Percentiles rank a stretch among this genome's conserved stretches.
Conservation (phyloP, 2,113 vertebrate genomes). For the Pachyramphus minor region DNA sequence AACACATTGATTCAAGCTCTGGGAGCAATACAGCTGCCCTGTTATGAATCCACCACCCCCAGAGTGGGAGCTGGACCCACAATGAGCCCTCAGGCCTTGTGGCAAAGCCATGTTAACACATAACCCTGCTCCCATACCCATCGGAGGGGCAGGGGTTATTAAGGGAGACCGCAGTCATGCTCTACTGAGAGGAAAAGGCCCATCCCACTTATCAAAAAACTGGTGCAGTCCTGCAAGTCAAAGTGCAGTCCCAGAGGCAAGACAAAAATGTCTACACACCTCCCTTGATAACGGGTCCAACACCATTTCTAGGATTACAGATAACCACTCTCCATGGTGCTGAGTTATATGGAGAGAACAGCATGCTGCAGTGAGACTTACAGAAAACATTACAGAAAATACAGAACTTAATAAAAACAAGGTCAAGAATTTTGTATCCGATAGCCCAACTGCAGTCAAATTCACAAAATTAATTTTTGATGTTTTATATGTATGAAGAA, state of each 20-base stretch:
- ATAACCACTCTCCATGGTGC: no score
- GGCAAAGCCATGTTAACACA: not conserved
- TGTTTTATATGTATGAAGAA: not conserved
- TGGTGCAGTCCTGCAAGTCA: no score
- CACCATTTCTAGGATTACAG: not conserved
- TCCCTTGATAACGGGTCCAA: fast-evolving
- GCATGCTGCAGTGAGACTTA: not conserved
- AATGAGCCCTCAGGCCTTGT: not conserved
- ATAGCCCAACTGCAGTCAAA: not conserved
- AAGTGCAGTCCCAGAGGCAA: not conserved
- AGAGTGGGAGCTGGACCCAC: fast-evolving
- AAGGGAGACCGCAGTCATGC: not conserved
- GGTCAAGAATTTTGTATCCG: not conserved
- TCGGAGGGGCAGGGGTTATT: not conserved
- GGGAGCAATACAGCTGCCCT: not conserved
- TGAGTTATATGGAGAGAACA: not conserved
- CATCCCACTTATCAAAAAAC: not conserved
- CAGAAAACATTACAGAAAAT: not conserved
- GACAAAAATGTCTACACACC: not conserved
- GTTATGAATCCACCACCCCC: not conserved
- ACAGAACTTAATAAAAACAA: not conserved
- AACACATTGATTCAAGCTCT: not conserved
- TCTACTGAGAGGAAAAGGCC: not conserved
- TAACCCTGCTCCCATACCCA: fast-evolving
- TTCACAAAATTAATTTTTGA: not conserved